Base-by-base conservation (phyloP, 2,113 vertebrate genomes). In the Onychorhynchus coronatus region DNA sequence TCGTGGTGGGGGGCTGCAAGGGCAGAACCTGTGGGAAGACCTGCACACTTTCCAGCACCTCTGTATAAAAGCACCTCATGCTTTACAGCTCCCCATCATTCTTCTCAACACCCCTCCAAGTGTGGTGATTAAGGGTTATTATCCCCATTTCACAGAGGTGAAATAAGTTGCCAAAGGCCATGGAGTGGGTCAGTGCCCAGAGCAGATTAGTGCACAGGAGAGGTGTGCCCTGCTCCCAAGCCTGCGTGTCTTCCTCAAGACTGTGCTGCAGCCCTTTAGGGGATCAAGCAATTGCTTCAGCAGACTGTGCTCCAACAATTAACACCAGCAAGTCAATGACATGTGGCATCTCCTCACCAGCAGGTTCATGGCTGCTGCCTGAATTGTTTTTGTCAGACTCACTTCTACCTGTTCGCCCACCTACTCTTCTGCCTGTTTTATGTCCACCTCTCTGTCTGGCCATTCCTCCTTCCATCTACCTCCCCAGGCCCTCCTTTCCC, bases 121-220 rank as follows among this genome's bases (percentile, higher is more conserved):
- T 59, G 82, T 66, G 35, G n/a, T 85, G 75, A 96, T 95, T 89
- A 93, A 91, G 78, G 77, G 27, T 91, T 85, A 95, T 96, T 96
- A 96, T 94, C 85, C 35, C 72, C 74, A 86, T 94, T 96, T 90
- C 76, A 67, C 25, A 93, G 79, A 90, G 94, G 67, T 93, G 85
- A 97, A 95, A 80, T 77, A 93, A 91, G 31, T 80, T 89, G 93
- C 89, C 93, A 95, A 93, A 89, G 95, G 91, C 91, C 67, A 94
- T 46, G 47, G 21, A 79, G 19, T 93, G 89, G 95, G 68, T 90
- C 82, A 93, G 67, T 93, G 88, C 79, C 85, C 46, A 35, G 49
- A 68, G 59, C 35, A 88, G 81, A 94, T 90, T 35, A 91, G 62
- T 47, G 67, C 6, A 2, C 62, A 79, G 62, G 13, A 85, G 78